These are phyloP conservation scores for Pyrgus malvae DNA, from an alignment of 2,888 invertebrate genomes.

Conservation along the genomic window DNA sequence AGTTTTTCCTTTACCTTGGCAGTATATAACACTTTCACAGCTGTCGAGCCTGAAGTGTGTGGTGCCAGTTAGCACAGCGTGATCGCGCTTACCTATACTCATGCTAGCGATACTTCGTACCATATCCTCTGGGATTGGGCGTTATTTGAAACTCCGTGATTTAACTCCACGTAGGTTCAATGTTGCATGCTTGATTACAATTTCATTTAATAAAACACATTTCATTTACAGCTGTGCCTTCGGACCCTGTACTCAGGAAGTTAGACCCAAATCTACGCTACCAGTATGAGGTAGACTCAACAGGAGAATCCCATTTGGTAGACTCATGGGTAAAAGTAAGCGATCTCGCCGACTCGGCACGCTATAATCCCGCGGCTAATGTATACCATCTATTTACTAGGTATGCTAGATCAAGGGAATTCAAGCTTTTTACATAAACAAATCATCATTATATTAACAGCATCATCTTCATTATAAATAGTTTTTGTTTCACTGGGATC, in stretches of 20 bases:
- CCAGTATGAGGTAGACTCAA: conserved; percentile 12
- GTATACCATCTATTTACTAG: not conserved
- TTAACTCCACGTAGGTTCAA: no score
- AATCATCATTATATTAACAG: no score
- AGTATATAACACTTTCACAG: no score
- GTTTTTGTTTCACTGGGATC: no score
- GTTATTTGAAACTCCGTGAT: not conserved
- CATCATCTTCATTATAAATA: not conserved
- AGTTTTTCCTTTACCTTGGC: no score
- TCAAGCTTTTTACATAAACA: no score
- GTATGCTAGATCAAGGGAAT: not conserved
- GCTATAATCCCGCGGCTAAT: not conserved
- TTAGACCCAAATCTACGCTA: conserved; percentile 3
- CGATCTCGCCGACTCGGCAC: not conserved
- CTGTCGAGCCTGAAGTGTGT: no score
- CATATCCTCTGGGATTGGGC: no score
- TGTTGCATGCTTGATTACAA: no score
- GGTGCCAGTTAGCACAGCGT: no score
- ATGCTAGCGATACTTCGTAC: no score
- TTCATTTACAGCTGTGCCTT: not conserved
- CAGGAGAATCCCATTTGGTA: conserved; percentile 4
- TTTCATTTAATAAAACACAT: not conserved
- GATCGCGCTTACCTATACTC: no score
- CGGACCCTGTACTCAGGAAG: not conserved
- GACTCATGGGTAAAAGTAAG: not conserved